Base-by-base conservation (phyloP, 2,797 vertebrate species). In the Microctenopoma lineatum region DNA sequence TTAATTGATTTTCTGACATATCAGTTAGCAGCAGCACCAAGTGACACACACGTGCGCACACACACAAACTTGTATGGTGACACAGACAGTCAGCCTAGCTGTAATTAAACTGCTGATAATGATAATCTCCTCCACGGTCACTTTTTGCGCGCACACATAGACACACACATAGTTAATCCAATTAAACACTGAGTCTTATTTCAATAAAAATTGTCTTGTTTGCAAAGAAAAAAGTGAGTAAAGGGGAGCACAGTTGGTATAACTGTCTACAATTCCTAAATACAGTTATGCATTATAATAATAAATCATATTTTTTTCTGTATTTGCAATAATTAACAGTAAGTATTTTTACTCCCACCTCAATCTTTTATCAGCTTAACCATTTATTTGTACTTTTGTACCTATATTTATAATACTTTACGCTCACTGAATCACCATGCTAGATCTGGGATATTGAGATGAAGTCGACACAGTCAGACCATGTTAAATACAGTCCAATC, bases 1-100 rank as follows among this genome's bases (percentile, higher is more conserved):
- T 96, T 96, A 98, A 99, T 98, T 98, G 97, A 99, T 99, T 98
- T 98, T 98, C 96, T 97, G 97, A 98, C 97, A 97, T 95, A 96
- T 97, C 95, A 94, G 95, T 94, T 97, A 96, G 95, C 96, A 86
- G 92, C 84, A 90, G 92, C 88, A 91, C 81, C 90, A 93, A 83
- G 92, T 95, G 95, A 89, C 83, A 77, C 77, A 85, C 81, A 79
- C 66, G 70, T 71, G 73, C 78, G 59, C 59, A 60, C 63, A 51
- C 62, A 73, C 74, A 62, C 51, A 45, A 64, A 60, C 25, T 7
- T 38, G 41, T 14, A 18, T 18, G 15, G 0, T n/a, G 14, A 42
- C 27, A 36, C 45, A 53, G 39, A 63, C n/a, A 44, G 41, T 18
- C 29, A 44, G 42, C 15, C 47, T 69, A 79, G 66, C 80, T 89